Evolutionary conservation across 2,888 invertebrate species (phyloP).

Genomic region (Chelonus formosanus): DNA sequence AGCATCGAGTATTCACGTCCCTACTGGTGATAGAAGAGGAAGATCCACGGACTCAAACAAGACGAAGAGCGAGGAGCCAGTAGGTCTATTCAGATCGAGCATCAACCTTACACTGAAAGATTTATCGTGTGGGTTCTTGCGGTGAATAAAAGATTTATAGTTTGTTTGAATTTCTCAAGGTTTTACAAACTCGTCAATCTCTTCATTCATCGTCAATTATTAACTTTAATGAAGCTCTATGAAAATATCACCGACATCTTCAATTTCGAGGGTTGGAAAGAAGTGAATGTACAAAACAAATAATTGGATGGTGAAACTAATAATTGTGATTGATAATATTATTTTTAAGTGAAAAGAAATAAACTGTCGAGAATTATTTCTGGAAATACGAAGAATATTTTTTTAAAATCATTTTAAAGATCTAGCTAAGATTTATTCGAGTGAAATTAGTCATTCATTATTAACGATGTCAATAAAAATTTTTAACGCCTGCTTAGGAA

Average conservation of each 20-base stretch:
- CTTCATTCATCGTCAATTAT: neutral
- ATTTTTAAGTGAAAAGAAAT: too few species aligned
- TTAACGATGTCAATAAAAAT: too few species aligned
- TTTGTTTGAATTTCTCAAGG: conserved; percentile 10
- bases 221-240: neutral
- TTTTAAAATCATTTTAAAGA: too few species aligned
- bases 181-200: conserved; percentile 7
- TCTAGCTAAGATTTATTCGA: too few species aligned
- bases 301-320: too few species aligned
- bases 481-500: too few species aligned
- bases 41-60: conserved; percentile 13
- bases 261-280: neutral
- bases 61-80: conserved; percentile 15
- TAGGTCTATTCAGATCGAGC: conserved; percentile 22
- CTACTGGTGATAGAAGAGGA: conserved; percentile 1
- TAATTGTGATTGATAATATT: too few species aligned
- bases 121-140: conserved; percentile 15
- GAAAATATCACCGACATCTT: neutral
- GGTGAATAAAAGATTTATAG: conserved; percentile 16
- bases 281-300: too few species aligned
- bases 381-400: too few species aligned
- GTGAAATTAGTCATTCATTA: too few species aligned
- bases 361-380: too few species aligned
- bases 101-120: conserved; percentile 18
- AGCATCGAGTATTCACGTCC: conserved; percentile 9